Evolutionary conservation across 2,113 vertebrate genomes (phyloP), one percentile per base, ranked within the genome.

Genomic region (Monopterus albus): DNA sequence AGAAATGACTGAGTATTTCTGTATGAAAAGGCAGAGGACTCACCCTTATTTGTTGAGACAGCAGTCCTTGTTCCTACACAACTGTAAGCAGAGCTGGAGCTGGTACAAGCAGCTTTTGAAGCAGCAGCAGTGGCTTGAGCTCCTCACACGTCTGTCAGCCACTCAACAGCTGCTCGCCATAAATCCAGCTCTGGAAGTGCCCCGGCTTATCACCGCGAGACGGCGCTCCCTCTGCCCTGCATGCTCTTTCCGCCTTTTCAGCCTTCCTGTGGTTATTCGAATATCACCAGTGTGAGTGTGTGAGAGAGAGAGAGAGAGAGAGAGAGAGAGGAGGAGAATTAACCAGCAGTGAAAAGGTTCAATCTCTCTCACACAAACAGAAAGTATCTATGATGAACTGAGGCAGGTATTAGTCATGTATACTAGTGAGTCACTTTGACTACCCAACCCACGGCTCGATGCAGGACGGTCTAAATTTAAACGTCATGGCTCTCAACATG

Each of bases 121-220:
- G 80, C 76, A 80, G 86, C 78, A 75, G 66, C 7, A n/a, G n/a
- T n/a, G n/a, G 81, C 58, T 60, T 43, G 72, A 82, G 84, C 81
- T 81, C 78, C 84, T 83, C 83, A 59, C 81, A 51, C 82, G 87
- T 90, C 90, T 91, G 91, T 93, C 92, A 94, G 92, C 84, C 89
- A 60, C 83, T 92, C 91, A 90, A 92, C 93, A 94, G 93, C 94
- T 94, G 94, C 85, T 82, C 65, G 87, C 83, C 89, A 92, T 93
- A 93, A 93, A 94, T 93, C 86, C 87, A 78, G 83, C 72, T 55
- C 78, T 82, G 83, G 75, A 86, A 73, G 78, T 47, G 78, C 43
- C 79, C 79, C 36, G 72, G 65, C 57, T 63, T 60, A 83, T 86
- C 81, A 67, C 89, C 88, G 79, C 75, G 26, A 85, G 87, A 77